Percentiles rank a stretch among this genome's conserved stretches.
Evolutionary conservation across 2,113 vertebrate genomes (phyloP).

Genomic region (Aptenodytes patagonicus): DNA sequence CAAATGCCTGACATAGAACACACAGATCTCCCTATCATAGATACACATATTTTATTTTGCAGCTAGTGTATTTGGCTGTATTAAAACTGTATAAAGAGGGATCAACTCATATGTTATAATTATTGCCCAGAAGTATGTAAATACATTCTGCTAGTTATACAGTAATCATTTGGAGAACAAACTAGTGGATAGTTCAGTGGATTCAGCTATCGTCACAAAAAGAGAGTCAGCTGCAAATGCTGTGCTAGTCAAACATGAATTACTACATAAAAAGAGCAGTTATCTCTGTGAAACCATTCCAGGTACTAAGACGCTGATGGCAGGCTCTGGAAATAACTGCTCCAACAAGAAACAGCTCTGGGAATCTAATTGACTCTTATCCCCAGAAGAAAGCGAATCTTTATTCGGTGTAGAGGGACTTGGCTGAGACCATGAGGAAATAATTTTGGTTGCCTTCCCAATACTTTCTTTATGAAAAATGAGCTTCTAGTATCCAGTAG

Average conservation of each 20-base stretch:
- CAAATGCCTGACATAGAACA: neutral
- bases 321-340: neutral
- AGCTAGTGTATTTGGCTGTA: neutral
- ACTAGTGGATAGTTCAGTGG: neutral
- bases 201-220: neutral
- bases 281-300: neutral
- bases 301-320: neutral
- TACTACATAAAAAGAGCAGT: neutral
- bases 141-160: neutral
- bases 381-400: neutral
- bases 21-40: neutral
- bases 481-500: neutral
- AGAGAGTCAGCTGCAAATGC: neutral
- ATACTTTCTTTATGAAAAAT: neutral
- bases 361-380: neutral
- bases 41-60: neutral
- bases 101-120: neutral
- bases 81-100: neutral
- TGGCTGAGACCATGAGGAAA: neutral
- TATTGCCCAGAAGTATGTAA: neutral
- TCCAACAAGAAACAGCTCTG: neutral
- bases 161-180: neutral
- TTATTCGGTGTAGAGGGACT: neutral
- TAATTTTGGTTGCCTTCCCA: neutral
- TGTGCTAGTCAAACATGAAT: neutral